Evolutionary conservation across 1,140 invertebrate species (phyloP), one percentile per base, ranked within the genome.

Genomic region (Achatina immaculata): DNA sequence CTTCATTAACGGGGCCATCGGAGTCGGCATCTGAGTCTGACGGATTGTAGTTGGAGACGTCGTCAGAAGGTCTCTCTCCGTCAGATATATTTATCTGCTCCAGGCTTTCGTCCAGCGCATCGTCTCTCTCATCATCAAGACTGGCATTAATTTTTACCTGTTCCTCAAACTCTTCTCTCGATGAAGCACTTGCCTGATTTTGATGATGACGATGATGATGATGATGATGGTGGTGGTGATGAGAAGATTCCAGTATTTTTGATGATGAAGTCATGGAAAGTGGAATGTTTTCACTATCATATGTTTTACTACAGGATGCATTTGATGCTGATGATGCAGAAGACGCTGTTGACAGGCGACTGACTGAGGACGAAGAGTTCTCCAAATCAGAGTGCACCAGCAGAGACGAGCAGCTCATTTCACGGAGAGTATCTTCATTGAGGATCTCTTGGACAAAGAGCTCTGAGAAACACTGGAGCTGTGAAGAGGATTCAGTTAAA

Each of bases 11-110:
- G 0, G 78, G 72, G 34, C n/a, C 80, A 28, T 86, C 85, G 55
- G 79, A 83, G 16, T 85, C 82, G 40, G 71, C 66, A 65, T 78
- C 81, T 0, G 82, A 83, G 38, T 83, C 82, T 6, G 82, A 83
- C 4, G 82, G 78, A 51, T 80, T 83, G 77, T 83, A 83, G 42
- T 83, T 83, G 72, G 82, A 83, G 0, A 78, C 65, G 48, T 78
- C 76, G 48, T 78, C 76, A 11, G 76, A 78, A 16, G 65, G 58
- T 34, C 76, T 68, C n/a, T 78, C 76, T 36, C 58, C 76, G 68
- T 78, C 76, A n/a, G 65, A 78, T 1, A 36, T 24, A 62, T 78
- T 78, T 19, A 76, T 76, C 9, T 76, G 74, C 31, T 76, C 74
- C 51, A 76, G 11, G n/a, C 74, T 76, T 34, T 76, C 74, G 34